These are phyloP conservation scores for Neoaliturus tenellus DNA, from an alignment of 2,888 invertebrate species.

Conservation along the genomic window DNA sequence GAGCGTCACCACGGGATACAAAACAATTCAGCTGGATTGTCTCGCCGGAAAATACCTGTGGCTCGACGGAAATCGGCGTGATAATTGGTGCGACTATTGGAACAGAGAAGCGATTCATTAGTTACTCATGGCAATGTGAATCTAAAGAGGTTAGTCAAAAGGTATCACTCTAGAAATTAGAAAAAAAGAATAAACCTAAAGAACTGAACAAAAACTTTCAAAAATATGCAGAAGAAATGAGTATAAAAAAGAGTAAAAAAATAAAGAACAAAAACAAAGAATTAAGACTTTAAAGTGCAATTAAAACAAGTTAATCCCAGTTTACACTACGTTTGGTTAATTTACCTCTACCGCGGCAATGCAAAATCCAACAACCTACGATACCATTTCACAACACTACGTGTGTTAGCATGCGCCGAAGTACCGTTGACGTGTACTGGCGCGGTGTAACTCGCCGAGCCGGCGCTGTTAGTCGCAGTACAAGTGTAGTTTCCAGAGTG, in stretches of 20 bases:
- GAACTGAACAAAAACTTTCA: neutral
- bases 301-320: neutral
- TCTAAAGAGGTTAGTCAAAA: neutral
- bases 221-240: neutral
- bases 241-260: neutral
- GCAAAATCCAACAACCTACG: neutral
- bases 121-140: neutral
- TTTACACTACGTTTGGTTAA: neutral
- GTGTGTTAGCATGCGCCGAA: conserved; percentile 19
- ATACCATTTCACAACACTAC: neutral
- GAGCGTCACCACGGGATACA: conserved; percentile 78
- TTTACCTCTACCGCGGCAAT: neutral
- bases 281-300: neutral
- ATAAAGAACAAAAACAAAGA: neutral
- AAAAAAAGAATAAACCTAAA: neutral
- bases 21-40: conserved; percentile 85
- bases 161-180: no score
- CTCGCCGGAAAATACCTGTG: conserved; percentile 86
- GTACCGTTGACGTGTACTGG: conserved; percentile 71
- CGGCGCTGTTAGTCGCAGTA: conserved; percentile 71
- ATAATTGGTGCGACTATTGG: conserved; percentile 84
- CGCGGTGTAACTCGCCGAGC: conserved; percentile 70
- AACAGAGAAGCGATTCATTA: neutral
- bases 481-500: conserved; percentile 73
- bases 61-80: conserved; percentile 85